phyloP scores from a whole-genome alignment of 2,888 invertebrate genomes.

The Andrena camellia region DNA sequence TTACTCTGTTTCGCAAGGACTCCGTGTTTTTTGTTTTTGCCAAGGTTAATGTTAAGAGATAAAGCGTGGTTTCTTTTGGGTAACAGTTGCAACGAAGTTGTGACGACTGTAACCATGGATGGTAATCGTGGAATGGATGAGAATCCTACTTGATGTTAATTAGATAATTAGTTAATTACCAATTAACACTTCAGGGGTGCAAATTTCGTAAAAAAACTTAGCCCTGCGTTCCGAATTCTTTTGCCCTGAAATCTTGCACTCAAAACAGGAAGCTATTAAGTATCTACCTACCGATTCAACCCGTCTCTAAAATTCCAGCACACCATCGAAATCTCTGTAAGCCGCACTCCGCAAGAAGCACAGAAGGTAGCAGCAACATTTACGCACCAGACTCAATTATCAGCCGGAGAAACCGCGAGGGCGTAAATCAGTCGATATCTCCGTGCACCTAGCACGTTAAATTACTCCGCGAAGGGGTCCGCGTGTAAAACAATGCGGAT shows the following conservation, averaged over 20 bases:
- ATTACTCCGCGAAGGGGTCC: constrained; percentile 29
- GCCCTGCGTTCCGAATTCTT: no score
- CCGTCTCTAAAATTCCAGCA: no score
- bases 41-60: constrained; percentile 7
- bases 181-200: no score
- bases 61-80: constrained; percentile 24
- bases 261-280: no score
- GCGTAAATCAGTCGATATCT: constrained; percentile 62
- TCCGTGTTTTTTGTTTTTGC: not conserved
- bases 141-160: no score
- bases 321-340: no score
- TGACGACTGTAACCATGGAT: constrained; percentile 16
- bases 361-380: not conserved
- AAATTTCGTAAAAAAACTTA: no score
- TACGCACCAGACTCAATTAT: constrained; percentile 52
- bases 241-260: no score
- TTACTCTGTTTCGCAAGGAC: constrained; percentile 23
- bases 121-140: not conserved
- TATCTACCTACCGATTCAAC: no score
- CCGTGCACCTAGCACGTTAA: constrained; percentile 9
- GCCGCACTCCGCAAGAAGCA: not conserved
- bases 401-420: constrained; percentile 19
- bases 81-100: constrained; percentile 28
- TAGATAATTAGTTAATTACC: no score
- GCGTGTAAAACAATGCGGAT: constrained; percentile 45